A percentile compares a stretch with the other conserved stretches of the same genome.
These are phyloP conservation scores for Enteromius afrohamiltoni DNA, from an alignment of 2,797 vertebrate species.

Conservation along the genomic window DNA sequence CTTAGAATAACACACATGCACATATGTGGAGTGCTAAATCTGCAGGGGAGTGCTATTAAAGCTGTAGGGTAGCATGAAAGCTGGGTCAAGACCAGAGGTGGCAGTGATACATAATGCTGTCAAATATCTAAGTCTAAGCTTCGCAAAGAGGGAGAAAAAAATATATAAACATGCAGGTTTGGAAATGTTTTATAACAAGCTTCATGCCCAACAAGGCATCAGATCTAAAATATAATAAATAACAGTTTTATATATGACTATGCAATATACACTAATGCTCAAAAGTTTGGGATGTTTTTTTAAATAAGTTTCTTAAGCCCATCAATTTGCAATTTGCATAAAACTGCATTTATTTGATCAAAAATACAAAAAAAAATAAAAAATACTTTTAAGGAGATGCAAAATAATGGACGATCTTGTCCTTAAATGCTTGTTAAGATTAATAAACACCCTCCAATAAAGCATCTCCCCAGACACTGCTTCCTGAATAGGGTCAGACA, in stretches of 20 bases:
- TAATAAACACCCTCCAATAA: conserved; percentile 59
- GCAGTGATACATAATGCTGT: neutral
- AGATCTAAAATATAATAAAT: no score
- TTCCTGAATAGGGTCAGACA: conserved; percentile 55
- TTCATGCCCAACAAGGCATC: no score
- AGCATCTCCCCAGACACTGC: conserved; percentile 57
- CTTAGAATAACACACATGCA: conserved; percentile 17
- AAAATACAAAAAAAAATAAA: no score
- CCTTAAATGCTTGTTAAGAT: conserved; percentile 51
- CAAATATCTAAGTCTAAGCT: neutral
- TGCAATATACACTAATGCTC: no score
- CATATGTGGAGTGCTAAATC: conserved; percentile 38
- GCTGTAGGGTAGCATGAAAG: conserved; percentile 19
- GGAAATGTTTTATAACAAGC: no score
- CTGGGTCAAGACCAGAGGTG: conserved; percentile 18
- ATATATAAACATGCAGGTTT: neutral
- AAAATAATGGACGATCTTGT: conserved; percentile 30
- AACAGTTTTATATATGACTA: no score
- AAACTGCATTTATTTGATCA: no score
- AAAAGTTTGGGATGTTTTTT: no score
- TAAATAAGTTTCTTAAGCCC: no score
- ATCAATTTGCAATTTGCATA: no score
- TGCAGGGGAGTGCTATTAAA: conserved; percentile 32
- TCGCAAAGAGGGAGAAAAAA: neutral
- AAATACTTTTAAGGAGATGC: neutral